Conservation (phyloP, 2,113 vertebrate species). For the Eurypyga helias region DNA sequence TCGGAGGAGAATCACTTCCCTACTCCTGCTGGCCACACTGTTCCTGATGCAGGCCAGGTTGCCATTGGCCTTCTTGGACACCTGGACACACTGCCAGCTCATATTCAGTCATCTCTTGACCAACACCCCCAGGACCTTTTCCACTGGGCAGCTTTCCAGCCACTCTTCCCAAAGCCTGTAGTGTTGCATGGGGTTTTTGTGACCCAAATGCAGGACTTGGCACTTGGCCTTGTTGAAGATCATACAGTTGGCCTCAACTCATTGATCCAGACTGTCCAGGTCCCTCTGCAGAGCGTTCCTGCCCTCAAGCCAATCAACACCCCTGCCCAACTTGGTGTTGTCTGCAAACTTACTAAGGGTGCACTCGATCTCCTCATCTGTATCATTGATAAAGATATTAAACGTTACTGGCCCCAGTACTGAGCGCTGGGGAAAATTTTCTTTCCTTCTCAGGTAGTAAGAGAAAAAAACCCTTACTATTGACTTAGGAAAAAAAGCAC, state of each 20-base stretch:
- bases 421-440: neutral
- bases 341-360: neutral
- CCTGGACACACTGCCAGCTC: neutral
- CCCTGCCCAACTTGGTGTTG: fast-evolving
- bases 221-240: neutral
- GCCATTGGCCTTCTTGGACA: fast-evolving
- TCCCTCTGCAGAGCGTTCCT: fast-evolving
- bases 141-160: too few species aligned
- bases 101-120: fast-evolving
- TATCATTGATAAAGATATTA: neutral
- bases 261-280: fast-evolving
- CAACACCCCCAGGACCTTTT: neutral
- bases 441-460: neutral
- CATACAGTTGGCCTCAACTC: fast-evolving
- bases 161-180: neutral
- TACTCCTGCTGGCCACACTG: fast-evolving
- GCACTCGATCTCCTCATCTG: fast-evolving
- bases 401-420: neutral
- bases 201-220: fast-evolving
- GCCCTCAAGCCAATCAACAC: fast-evolving
- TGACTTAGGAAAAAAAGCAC: fast-evolving
- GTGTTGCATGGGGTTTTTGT: fast-evolving
- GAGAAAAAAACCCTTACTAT: neutral
- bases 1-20: fast-evolving
- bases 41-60: neutral